These are phyloP conservation scores for Circaetus cinerascens DNA, from an alignment of 2,113 vertebrate genomes.

Conservation along the genomic window DNA sequence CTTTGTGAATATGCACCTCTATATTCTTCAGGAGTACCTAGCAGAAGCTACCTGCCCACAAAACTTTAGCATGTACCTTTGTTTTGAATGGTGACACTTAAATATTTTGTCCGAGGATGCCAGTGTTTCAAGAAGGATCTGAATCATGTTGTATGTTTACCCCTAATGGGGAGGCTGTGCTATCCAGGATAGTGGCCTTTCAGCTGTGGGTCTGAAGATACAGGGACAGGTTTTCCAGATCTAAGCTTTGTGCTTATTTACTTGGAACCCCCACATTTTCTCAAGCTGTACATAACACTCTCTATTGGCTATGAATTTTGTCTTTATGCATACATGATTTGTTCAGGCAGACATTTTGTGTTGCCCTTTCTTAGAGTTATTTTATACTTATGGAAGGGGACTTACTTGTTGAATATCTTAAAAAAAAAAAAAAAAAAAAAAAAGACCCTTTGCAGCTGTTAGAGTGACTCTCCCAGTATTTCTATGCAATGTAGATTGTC, in stretches of 20 bases:
- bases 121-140: background rate
- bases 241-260: background rate
- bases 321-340: background rate
- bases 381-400: background rate
- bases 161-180: background rate
- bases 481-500: background rate
- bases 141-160: background rate
- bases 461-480: background rate
- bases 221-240: background rate
- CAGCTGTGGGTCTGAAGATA: background rate
- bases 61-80: background rate
- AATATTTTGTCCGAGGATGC: background rate
- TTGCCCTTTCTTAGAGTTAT: background rate
- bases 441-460: background rate
- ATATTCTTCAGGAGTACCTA: background rate
- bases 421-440: background rate
- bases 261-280: background rate
- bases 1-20: background rate
- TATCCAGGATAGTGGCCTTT: background rate
- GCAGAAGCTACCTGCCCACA: background rate
- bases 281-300: background rate
- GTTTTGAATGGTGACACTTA: background rate
- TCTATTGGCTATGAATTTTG: background rate
- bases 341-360: background rate
- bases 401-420: background rate